These are phyloP conservation scores for Amyelois transitella DNA, from an alignment of 1,140 invertebrate genomes.

Conservation along the genomic window DNA sequence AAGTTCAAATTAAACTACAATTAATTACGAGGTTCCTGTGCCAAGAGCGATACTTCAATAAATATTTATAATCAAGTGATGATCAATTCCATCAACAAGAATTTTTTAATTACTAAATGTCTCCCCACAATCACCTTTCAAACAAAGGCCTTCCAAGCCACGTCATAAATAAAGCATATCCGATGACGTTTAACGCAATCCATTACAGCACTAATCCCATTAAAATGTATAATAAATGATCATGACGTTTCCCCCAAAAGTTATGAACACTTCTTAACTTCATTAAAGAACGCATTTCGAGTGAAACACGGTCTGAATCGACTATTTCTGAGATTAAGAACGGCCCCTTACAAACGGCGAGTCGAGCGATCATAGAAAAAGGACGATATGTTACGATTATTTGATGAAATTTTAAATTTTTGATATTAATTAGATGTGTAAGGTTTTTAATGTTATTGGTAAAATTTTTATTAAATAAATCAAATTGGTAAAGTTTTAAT, in stretches of 20 bases:
- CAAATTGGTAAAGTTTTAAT: too few relatives aligned
- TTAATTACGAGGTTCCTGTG: too few relatives aligned
- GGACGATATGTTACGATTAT: not conserved
- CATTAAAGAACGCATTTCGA: constrained; percentile 39
- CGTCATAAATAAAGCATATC: not conserved
- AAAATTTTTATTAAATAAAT: too few relatives aligned
- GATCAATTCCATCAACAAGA: too few relatives aligned
- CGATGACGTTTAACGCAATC: constrained; percentile 12
- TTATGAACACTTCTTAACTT: constrained; percentile 41
- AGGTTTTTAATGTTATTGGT: too few relatives aligned
- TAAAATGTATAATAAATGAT: constrained; percentile 28
- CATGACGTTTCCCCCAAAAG: constrained; percentile 19
- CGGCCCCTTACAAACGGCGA: constrained; percentile 23
- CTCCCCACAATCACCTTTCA: too few relatives aligned
- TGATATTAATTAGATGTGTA: too few relatives aligned
- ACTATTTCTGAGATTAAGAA: constrained; percentile 32
- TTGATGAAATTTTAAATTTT: too few relatives aligned
- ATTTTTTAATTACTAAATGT: too few relatives aligned
- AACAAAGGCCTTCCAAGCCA: not conserved
- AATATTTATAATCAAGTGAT: too few relatives aligned
- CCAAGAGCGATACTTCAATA: too few relatives aligned
- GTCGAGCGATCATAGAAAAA: not conserved
- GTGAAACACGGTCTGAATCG: constrained; percentile 30
- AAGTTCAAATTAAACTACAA: too few relatives aligned
- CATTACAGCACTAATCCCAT: constrained; percentile 21